Percentiles rank a stretch among this genome's conserved stretches.
phyloP scores from a whole-genome alignment of 2,797 vertebrate species.

The Myiotriccus ornatus region DNA sequence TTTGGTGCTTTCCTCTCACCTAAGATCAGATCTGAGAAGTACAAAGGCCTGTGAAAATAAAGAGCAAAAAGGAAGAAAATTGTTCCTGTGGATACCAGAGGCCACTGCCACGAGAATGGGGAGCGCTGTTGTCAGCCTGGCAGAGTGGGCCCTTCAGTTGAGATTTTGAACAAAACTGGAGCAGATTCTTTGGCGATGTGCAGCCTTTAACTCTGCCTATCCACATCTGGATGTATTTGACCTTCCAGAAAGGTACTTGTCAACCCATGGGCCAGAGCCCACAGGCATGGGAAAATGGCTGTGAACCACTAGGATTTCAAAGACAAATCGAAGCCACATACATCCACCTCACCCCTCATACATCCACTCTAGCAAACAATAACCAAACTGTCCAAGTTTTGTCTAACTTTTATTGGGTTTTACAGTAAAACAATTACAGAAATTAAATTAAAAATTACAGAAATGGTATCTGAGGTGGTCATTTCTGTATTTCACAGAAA shows the following conservation, averaged over 20 bases:
- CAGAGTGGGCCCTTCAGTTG: background rate
- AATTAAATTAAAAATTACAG: background rate
- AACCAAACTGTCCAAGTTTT: background rate
- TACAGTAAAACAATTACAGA: background rate
- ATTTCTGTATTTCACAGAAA: background rate
- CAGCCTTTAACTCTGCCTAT: background rate
- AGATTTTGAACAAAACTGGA: background rate
- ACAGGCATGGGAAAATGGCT: background rate
- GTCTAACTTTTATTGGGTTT: background rate
- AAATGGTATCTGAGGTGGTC: background rate
- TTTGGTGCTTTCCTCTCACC: background rate
- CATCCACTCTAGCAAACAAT: background rate
- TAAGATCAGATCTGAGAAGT: background rate
- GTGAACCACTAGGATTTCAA: background rate
- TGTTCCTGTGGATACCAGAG: background rate
- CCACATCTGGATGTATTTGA: background rate
- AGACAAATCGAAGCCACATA: background rate
- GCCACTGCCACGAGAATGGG: rapidly evolving
- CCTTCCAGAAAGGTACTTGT: background rate
- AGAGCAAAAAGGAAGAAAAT: background rate
- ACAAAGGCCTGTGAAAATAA: background rate
- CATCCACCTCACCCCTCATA: background rate
- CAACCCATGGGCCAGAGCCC: background rate
- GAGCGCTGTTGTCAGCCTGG: background rate
- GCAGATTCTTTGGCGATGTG: background rate